Evolutionary conservation across 2,797 vertebrate species (phyloP).

Genomic region (Diglossa cyanea): DNA sequence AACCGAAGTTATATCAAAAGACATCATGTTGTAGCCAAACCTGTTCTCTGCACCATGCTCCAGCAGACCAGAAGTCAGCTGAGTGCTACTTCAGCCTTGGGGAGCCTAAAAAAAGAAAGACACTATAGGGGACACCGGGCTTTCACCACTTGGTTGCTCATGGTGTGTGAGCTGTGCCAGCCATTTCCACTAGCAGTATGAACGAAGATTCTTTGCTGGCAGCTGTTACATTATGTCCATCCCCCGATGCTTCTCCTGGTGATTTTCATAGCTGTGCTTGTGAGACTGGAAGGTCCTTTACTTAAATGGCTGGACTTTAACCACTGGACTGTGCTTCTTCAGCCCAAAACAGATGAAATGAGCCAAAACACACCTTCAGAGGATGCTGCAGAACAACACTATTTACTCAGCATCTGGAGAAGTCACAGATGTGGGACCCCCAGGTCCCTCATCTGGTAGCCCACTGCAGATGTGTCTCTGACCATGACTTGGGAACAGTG

Average conservation of each 20-base stretch:
- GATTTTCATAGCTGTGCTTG: background rate
- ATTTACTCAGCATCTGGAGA: background rate
- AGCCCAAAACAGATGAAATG: background rate
- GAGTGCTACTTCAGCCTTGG: background rate
- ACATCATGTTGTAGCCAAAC: background rate
- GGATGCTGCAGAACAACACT: background rate
- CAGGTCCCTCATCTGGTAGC: no score
- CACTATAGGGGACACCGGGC: background rate
- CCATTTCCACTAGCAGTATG: background rate
- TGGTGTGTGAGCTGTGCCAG: background rate
- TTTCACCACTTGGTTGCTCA: background rate
- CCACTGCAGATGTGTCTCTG: background rate
- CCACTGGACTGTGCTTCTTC: background rate
- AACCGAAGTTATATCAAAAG: background rate
- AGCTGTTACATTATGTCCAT: background rate
- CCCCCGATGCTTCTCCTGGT: background rate
- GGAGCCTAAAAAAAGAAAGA: background rate
- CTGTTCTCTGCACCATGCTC: background rate
- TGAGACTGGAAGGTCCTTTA: background rate
- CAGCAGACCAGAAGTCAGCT: background rate
- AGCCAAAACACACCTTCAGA: background rate
- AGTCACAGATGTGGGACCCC: background rate
- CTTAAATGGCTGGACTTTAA: background rate
- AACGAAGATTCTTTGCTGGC: background rate
- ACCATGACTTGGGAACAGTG: fast-evolving